Evolutionary conservation across 2,797 vertebrate species (phyloP), one percentile per base, ranked within the genome.

Genomic region (Catamblyrhynchus diadema): DNA sequence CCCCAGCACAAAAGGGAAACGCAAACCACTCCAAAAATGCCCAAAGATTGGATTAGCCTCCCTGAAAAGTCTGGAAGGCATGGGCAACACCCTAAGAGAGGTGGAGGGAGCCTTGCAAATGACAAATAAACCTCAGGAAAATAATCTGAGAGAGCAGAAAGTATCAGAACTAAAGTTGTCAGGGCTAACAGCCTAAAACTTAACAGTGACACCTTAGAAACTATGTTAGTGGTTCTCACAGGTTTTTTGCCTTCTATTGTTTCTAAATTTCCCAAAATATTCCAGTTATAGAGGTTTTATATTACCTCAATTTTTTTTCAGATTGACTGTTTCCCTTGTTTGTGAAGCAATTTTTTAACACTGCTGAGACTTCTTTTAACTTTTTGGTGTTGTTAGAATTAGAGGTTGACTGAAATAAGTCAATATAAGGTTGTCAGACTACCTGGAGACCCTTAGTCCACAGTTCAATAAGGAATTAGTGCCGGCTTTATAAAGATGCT

Each of bases 361-460:
- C 37, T 80, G 32, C 79, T 81, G 67, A 87, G 81, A 80, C 24
- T 77, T 50, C 82, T 64, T 81, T 88, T 48, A 56, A 44, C 32
- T 70, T 79, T 50, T 18, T 71, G 6, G 59, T 70, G 44, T 69
- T 44, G 32, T 81, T 84, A 84, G 59, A 93, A 84, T 92, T 88
- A 64, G 81, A 88, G 88, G 24, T 70, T 50, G 66, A 53, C 67
- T 61, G 67, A 88, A 92, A 45, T 82, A 77, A 92, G 44, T 53
- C 78, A 64, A 41, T 78, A 57, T 81, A 93, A 81, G n/a, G 32
- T 80, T 90, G 81, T 81, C 81, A 86, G 78, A n/a, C 45, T 80
- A 67, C 85, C 64, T 60, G 12, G 75, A 91, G 67, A 39, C 66
- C 51, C 23, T 81, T 72, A 90, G 59, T 65, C 54, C 48, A 15